These are phyloP conservation scores for Gymnarchus niloticus DNA, from an alignment of 2,113 vertebrate species.

Conservation along the genomic window DNA sequence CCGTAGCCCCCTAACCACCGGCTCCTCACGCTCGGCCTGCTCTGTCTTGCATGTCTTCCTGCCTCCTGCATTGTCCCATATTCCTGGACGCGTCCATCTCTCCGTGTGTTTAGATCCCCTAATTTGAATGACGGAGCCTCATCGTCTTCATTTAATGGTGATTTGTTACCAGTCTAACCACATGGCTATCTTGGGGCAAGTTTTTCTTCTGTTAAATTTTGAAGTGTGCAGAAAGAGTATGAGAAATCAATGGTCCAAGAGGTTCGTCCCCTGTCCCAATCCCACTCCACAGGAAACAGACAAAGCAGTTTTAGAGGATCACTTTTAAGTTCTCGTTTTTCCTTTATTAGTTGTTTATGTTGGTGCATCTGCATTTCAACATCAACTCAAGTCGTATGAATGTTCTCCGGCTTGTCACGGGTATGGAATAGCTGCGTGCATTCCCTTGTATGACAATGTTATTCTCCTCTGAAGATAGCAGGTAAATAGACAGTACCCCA, in stretches of 20 bases:
- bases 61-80: not conserved
- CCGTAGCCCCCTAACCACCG: not conserved
- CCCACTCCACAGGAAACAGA: not conserved
- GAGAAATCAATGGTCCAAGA: not conserved
- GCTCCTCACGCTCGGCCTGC: not conserved
- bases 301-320: not conserved
- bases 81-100: not conserved
- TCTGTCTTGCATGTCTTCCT: not conserved
- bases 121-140: not conserved
- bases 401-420: not conserved
- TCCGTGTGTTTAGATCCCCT: not conserved
- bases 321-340: not conserved
- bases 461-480: slow-evolving; percentile 8
- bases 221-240: not conserved
- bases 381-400: not conserved
- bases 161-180: not conserved
- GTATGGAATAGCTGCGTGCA: too few relatives aligned
- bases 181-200: not conserved
- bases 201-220: not conserved
- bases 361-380: not conserved
- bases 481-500: slow-evolving; percentile 11
- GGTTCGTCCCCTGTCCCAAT: not conserved
- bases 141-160: not conserved
- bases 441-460: not conserved
- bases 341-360: not conserved